Conservation (phyloP, 2,888 invertebrate species). For the Eutolmus rufibarbis region DNA sequence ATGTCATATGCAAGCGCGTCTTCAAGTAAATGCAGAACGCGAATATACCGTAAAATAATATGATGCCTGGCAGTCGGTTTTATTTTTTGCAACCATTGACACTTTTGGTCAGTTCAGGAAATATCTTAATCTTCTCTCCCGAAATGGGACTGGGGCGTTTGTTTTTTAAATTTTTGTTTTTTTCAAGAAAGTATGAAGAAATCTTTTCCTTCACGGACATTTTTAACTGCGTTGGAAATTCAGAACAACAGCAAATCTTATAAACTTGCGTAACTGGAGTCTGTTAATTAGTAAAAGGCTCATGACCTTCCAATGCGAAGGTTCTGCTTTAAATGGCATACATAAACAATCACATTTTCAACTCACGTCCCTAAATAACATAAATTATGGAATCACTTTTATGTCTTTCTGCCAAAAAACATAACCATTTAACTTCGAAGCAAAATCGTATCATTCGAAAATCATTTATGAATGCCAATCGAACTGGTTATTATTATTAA, state of each 20-base stretch:
- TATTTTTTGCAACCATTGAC: background rate
- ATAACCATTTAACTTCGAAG: background rate
- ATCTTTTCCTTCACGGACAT: background rate
- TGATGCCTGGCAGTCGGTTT: background rate
- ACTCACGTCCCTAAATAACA: background rate
- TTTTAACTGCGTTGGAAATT: background rate
- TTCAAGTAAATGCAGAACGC: background rate
- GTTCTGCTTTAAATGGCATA: background rate
- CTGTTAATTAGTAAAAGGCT: background rate
- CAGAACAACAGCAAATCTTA: background rate
- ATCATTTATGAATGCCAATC: background rate
- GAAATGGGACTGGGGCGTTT: background rate
- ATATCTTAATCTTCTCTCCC: background rate
- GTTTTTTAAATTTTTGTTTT: background rate
- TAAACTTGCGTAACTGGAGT: background rate
- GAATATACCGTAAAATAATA: background rate
- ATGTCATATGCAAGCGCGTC: background rate
- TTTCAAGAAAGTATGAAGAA: background rate
- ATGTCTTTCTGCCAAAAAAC: background rate
- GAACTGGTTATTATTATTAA: background rate
- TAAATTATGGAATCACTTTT: background rate
- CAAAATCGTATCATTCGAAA: background rate
- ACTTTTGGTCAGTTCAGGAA: background rate
- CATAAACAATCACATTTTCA: background rate
- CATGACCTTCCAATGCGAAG: background rate